These are phyloP conservation scores for Callosobruchus maculatus DNA, from an alignment of 2,888 invertebrate species.

Conservation along the genomic window DNA sequence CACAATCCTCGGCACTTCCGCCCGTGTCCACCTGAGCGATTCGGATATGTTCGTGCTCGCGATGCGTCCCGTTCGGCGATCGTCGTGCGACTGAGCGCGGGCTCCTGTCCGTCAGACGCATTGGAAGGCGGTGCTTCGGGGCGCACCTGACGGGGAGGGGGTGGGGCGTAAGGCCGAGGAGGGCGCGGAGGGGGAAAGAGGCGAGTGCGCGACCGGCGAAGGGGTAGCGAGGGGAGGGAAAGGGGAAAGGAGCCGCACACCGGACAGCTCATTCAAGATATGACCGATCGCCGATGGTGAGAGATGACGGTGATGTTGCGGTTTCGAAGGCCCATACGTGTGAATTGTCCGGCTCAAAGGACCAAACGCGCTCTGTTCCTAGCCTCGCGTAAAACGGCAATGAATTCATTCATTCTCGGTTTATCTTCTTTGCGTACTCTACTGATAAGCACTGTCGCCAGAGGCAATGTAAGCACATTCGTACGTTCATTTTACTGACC, in stretches of 20 bases:
- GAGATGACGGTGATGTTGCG: not conserved
- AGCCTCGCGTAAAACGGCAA: too few species aligned
- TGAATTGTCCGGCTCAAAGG: too few species aligned
- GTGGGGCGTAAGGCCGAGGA: not conserved
- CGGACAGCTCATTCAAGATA: not conserved
- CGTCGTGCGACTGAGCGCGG: slow-evolving; percentile 49
- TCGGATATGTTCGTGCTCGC: not conserved
- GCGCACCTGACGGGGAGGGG: not conserved
- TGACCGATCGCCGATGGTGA: not conserved
- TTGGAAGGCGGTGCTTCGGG: not conserved
- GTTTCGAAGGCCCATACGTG: not conserved
- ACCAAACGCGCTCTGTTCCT: too few species aligned
- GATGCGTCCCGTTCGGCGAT: slow-evolving; percentile 38
- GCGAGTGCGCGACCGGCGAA: not conserved
- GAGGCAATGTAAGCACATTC: too few species aligned
- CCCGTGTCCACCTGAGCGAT: slow-evolving; percentile 10
- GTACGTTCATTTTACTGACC: too few species aligned
- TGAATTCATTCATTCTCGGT: too few species aligned
- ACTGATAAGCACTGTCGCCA: too few species aligned
- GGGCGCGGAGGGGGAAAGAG: not conserved
- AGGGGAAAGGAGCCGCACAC: not conserved
- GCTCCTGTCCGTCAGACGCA: slow-evolving; percentile 34
- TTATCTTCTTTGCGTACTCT: too few species aligned
- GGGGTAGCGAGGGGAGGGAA: not conserved
- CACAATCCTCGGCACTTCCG: slow-evolving; percentile 24